Conservation (phyloP, 2,113 vertebrate species). For the Cervus canadensis region DNA sequence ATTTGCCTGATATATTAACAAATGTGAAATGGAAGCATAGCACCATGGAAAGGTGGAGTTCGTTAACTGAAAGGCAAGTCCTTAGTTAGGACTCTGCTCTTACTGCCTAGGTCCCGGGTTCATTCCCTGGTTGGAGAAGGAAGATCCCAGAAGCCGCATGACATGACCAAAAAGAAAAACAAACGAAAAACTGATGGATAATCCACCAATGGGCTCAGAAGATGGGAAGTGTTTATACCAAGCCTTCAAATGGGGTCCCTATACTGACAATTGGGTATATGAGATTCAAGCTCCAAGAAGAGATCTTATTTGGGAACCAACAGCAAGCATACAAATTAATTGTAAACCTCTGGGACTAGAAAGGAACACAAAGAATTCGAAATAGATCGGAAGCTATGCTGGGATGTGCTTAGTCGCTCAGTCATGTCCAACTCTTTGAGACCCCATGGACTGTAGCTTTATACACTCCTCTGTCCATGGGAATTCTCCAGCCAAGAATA, state of each 20-base stretch:
- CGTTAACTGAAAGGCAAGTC: too few relatives aligned
- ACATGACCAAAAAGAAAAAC: neutral
- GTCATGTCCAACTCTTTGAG: neutral
- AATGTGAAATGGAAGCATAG: neutral
- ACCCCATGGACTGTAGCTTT: neutral
- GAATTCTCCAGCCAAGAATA: neutral
- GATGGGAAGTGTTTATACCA: neutral
- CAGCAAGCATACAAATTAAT: neutral
- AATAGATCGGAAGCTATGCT: neutral
- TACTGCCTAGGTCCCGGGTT: neutral
- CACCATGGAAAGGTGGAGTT: too few relatives aligned
- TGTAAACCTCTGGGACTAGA: neutral
- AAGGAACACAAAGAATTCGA: neutral
- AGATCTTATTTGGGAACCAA: neutral
- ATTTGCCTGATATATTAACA: neutral
- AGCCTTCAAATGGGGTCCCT: neutral
- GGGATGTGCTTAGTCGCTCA: neutral
- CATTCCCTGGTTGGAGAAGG: neutral
- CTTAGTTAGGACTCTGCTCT: neutral
- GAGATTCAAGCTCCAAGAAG: neutral
- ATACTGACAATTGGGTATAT: neutral
- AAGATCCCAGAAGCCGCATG: neutral
- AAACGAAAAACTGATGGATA: neutral
- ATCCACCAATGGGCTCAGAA: neutral
- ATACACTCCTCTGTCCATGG: neutral